phyloP scores from a whole-genome alignment of 2,888 invertebrate species.

The Catocala sponsa region DNA sequence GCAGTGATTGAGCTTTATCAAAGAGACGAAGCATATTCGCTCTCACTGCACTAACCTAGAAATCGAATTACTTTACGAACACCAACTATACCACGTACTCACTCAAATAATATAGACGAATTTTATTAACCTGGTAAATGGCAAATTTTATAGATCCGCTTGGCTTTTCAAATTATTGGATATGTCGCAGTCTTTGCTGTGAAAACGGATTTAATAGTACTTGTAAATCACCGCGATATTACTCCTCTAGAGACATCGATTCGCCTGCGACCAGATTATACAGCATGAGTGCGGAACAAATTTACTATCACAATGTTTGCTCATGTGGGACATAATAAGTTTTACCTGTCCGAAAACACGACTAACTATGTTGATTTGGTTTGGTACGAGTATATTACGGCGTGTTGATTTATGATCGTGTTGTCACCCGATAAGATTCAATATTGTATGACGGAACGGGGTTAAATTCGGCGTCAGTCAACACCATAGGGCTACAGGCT shows the following conservation, averaged over 20 bases:
- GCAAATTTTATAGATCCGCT: constrained; percentile 57
- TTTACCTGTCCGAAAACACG: constrained; percentile 57
- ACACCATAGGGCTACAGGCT: constrained; percentile 63
- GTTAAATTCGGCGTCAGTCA: constrained; percentile 64
- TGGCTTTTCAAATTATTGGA: constrained; percentile 54
- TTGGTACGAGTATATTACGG: constrained; percentile 35
- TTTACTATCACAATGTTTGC: constrained; percentile 46
- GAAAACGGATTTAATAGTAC: constrained; percentile 43
- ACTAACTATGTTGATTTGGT: constrained; percentile 46
- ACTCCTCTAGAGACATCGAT: constrained; percentile 27
- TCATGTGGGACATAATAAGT: constrained; percentile 49
- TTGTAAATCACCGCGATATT: constrained; percentile 29
- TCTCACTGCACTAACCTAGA: constrained; percentile 69
- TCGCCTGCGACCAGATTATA: constrained; percentile 30
- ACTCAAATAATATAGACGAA: constrained; percentile 56
- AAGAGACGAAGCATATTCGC: constrained; percentile 45
- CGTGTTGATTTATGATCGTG: constrained; percentile 48
- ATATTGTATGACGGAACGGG: constrained; percentile 52
- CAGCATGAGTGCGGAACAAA: constrained; percentile 23
- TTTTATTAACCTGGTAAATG: constrained; percentile 58
- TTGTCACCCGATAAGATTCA: constrained; percentile 57
- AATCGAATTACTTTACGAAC: constrained; percentile 59
- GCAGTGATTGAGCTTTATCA: constrained; percentile 64
- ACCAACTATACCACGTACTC: constrained; percentile 46
- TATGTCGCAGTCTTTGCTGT: constrained; percentile 29